phyloP scores from a whole-genome alignment of 1,140 invertebrate genomes.

The Heliconius melpomene region DNA sequence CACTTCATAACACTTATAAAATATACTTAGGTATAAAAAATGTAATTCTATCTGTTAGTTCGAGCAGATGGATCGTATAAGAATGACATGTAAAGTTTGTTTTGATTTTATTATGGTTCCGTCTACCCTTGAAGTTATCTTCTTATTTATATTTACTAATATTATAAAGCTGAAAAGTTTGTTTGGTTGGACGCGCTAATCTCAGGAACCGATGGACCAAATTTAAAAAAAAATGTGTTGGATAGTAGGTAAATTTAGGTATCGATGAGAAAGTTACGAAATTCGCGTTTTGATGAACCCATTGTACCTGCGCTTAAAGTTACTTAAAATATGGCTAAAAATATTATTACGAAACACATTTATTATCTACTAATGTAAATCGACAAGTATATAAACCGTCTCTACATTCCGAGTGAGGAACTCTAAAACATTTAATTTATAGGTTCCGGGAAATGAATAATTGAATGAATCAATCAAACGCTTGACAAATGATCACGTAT shows the following conservation, averaged over 20 bases:
- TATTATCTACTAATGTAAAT: too few species aligned
- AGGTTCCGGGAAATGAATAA: conserved; percentile 35
- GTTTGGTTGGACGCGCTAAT: too few species aligned
- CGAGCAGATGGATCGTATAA: background rate
- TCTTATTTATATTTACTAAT: background rate
- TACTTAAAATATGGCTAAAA: too few species aligned
- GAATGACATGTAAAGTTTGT: background rate
- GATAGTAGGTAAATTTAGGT: too few species aligned
- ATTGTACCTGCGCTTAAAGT: too few species aligned
- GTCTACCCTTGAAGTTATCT: background rate
- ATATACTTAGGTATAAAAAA: background rate
- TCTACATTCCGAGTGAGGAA: background rate
- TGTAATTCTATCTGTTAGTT: background rate
- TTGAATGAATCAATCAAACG: conserved; percentile 32
- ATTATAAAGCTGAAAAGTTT: too few species aligned
- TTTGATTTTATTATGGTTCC: background rate
- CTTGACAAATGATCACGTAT: conserved; percentile 21
- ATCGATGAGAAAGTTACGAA: too few species aligned
- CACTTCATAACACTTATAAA: conserved; percentile 2
- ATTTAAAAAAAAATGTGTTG: too few species aligned
- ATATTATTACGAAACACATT: too few species aligned
- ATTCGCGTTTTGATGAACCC: too few species aligned
- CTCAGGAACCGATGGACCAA: too few species aligned
- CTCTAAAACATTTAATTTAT: conserved; percentile 31
- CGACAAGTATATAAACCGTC: too few species aligned